A percentile compares a stretch with the other conserved stretches of the same genome.
These are phyloP conservation scores for Cyclopterus lumpus DNA, from an alignment of 2,797 vertebrate genomes.

Conservation along the genomic window DNA sequence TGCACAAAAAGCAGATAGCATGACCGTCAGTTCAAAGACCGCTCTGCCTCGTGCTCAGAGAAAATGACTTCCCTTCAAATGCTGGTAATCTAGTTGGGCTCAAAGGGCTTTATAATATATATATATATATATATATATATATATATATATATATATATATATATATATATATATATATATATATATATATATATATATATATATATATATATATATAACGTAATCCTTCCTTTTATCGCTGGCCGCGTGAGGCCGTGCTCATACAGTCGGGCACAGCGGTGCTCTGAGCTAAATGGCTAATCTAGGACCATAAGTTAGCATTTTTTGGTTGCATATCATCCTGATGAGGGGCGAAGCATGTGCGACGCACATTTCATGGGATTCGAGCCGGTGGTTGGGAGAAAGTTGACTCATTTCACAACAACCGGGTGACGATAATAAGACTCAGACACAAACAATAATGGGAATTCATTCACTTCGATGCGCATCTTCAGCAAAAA, in stretches of 20 bases:
- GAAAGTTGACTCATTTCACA: background rate
- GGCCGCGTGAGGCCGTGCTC: background rate
- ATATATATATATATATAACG: no score
- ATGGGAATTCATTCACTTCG: background rate
- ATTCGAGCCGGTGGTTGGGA: background rate
- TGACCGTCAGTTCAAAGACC: conserved; percentile 1
- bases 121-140: no score
- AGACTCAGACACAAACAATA: background rate
- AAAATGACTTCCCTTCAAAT: background rate
- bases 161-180: no score
- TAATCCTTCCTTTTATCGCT: conserved; percentile 26
- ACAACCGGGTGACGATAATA: background rate
- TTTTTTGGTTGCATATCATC: background rate
- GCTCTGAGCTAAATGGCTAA: background rate
- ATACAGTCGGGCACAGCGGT: background rate
- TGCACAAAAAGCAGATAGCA: background rate
- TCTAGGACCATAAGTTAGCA: background rate
- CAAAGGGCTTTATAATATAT: background rate
- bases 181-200: no score
- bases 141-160: no score
- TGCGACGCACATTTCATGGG: background rate
- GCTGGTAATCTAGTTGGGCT: background rate
- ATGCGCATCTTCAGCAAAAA: background rate
- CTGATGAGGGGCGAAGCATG: background rate
- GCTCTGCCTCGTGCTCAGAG: background rate